These are phyloP conservation scores for Psittacula echo DNA, from an alignment of 2,797 vertebrate genomes.

Conservation along the genomic window DNA sequence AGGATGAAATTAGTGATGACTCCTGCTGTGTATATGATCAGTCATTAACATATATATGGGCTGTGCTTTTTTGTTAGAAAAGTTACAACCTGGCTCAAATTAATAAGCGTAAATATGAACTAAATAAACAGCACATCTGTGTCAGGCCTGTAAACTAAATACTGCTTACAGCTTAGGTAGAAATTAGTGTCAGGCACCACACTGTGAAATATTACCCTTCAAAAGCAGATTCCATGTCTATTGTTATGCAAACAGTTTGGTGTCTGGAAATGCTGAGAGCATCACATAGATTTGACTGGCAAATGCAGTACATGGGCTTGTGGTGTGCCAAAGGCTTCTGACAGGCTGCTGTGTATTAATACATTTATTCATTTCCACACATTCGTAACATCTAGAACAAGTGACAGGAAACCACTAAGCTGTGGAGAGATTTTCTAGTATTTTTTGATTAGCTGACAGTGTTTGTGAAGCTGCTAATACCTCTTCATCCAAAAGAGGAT, in stretches of 20 bases:
- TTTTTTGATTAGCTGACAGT: conserved; percentile 51
- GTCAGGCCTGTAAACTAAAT: neutral
- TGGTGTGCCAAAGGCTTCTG: neutral
- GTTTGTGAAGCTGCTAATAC: conserved; percentile 41
- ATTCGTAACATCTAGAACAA: neutral
- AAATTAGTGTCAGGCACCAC: neutral
- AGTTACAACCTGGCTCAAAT: neutral
- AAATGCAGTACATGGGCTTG: neutral
- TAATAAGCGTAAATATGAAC: neutral
- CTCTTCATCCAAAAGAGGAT: conserved; percentile 24
- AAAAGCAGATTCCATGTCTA: neutral
- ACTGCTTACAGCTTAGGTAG: neutral
- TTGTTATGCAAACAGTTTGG: rapidly evolving
- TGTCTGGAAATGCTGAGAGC: neutral
- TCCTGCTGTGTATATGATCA: neutral
- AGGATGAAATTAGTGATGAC: neutral
- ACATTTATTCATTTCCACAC: conserved; percentile 5
- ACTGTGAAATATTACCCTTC: neutral
- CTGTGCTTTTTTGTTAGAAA: neutral
- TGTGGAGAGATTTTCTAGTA: neutral
- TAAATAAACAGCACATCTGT: neutral
- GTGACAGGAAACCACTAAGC: conserved; percentile 7
- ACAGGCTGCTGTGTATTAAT: neutral
- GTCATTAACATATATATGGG: neutral
- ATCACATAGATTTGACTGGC: neutral